Base-by-base conservation (phyloP, 2,113 vertebrate genomes). In the Triplophysa siluroides region DNA sequence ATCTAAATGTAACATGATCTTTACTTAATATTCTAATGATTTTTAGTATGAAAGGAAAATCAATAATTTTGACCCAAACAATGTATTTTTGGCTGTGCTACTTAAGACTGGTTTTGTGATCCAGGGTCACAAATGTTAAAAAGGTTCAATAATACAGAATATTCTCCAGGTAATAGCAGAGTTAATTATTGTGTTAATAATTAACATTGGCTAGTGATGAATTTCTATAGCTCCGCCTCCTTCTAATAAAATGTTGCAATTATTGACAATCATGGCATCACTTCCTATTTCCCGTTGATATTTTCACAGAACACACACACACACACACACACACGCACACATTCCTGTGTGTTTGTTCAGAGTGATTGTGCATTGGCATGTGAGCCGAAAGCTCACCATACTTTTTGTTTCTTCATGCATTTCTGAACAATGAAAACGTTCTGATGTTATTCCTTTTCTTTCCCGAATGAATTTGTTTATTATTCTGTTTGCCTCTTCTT, bases 401-500 rank as follows among this genome's bases (percentile, higher is more conserved):
- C 58, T 47, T 58, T 61, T 18, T 74, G 21, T 61, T 63, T 75
- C 54, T 75, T 47, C 41, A 47, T 75, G 41, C 73, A 26, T 62
- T 75, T 75, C 1, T 75, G 58, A 61, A 16, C 62, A 47, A 75
- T 26, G 73, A 23, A 75, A 75, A 63, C 54, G n/a, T 68, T 38
- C 33, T 7, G 29, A 29, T 11, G 38, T 68, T 26, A 67, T 26
- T 64, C 67, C 12, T 14, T 72, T 18, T 38, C 66, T 64, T 33
- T 29, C 26, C 70, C 18, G 33, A 33, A 64, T 58, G 10, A 43
- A 45, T 52, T 47, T 23, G 13, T 69, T 80, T 78, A 77, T 83
- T 43, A 23, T 79, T 87, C 85, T 82, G 38, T 76, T 54, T 76
- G 11, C 41, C 38, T 75, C 24, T 69, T 64, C 56, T 66, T 58